Conservation (phyloP, 2,888 invertebrate species). For the Microchrysa polita region DNA sequence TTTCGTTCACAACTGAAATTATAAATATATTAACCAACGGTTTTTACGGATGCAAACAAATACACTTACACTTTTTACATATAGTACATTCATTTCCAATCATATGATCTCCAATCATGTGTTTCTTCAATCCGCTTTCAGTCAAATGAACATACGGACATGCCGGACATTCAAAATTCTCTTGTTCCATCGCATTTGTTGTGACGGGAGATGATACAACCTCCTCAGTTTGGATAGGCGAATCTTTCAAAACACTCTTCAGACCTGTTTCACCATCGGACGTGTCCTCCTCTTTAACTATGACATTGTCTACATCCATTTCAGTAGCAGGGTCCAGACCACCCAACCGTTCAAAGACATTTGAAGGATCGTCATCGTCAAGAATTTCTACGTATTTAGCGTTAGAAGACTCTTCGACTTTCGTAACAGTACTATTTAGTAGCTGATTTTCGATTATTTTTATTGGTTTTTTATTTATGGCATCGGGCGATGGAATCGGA, state of each 20-base stretch:
- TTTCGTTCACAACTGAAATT: no score
- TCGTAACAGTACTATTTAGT: not conserved
- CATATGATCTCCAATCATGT: constrained; percentile 26
- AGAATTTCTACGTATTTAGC: constrained; percentile 25
- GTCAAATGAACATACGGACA: constrained; percentile 7
- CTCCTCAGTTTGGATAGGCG: no score
- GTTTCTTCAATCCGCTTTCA: not conserved
- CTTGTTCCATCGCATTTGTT: not conserved
- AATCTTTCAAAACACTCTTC: not conserved
- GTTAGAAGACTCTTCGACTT: no score
- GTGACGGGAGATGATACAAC: not conserved
- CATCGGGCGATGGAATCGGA: not conserved
- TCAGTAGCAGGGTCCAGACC: not conserved
- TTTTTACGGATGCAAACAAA: not conserved
- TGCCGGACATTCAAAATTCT: constrained; percentile 24
- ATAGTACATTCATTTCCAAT: constrained; percentile 17
- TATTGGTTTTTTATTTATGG: not conserved
- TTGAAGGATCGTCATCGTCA: constrained; percentile 14
- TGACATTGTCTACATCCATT: constrained; percentile 4
- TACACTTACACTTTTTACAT: constrained; percentile 23
- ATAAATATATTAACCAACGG: no score
- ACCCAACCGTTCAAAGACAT: constrained; percentile 16
- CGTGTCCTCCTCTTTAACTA: constrained; percentile 3
- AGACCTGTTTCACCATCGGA: not conserved
- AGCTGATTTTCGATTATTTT: not conserved